phyloP scores from a whole-genome alignment of 2,888 invertebrate genomes.

The Nomada flava region DNA sequence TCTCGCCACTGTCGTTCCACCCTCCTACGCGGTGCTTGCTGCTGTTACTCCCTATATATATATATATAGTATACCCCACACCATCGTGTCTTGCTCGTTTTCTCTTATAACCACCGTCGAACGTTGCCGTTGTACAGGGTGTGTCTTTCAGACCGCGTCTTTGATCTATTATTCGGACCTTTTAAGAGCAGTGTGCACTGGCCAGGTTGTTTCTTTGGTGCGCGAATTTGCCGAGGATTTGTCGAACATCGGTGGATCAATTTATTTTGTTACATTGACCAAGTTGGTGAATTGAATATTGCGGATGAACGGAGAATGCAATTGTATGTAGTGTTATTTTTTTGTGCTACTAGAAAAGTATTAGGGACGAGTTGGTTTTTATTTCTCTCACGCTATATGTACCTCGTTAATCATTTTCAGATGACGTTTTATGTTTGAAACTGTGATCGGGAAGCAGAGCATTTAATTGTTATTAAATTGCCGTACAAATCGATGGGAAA shows the following conservation, averaged over 20 bases:
- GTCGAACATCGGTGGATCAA: not conserved
- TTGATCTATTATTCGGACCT: constrained; percentile 1
- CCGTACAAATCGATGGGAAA: not conserved
- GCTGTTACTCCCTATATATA: not conserved
- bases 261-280: not conserved
- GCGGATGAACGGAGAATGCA: not conserved
- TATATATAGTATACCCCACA: not conserved
- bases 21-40: not conserved
- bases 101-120: constrained; percentile 28
- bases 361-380: not conserved
- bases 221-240: not conserved
- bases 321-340: not conserved
- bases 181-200: not conserved
- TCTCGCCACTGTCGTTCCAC: constrained; percentile 55
- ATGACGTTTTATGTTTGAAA: no score
- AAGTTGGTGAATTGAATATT: no score
- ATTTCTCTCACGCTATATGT: not conserved
- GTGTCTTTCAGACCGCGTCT: constrained; percentile 19
- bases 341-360: not conserved
- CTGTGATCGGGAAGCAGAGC: not conserved
- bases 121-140: constrained; percentile 17
- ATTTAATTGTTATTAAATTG: not conserved
- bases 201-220: not conserved
- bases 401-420: not conserved
- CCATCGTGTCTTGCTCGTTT: constrained; percentile 22